Percentiles rank a stretch among this genome's conserved stretches.
Evolutionary conservation across 1,140 invertebrate genomes (phyloP).

Genomic region (Bombus pyrosoma): DNA sequence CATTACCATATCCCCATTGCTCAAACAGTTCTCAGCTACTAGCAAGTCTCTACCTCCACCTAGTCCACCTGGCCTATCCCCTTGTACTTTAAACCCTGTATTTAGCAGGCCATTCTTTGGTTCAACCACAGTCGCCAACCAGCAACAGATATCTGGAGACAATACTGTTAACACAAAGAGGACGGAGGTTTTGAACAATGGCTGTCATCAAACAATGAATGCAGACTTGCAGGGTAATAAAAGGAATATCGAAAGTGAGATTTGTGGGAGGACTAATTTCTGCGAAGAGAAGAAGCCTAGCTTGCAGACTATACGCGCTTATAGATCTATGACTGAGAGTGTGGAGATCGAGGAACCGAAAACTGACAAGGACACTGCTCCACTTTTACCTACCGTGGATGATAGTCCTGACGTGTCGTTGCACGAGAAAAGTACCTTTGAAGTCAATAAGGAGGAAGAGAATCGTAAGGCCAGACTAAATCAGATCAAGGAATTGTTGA

Average conservation of each 20-base stretch:
- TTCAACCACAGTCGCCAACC: neutral
- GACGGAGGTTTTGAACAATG: neutral
- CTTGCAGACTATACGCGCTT: constrained; percentile 35
- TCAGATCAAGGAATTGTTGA: constrained; percentile 87
- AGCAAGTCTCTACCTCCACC: constrained; percentile 76
- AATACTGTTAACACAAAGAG: neutral
- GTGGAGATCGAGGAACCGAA: constrained; percentile 33
- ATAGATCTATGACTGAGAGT: constrained; percentile 42
- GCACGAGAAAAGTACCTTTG: constrained; percentile 36
- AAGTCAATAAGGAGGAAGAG: constrained; percentile 69
- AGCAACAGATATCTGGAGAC: neutral
- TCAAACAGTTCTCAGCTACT: constrained; percentile 78
- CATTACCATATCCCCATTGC: constrained; percentile 76
- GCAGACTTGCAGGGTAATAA: neutral
- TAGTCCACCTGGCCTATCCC: constrained; percentile 76
- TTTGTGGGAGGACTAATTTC: neutral
- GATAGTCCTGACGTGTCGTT: neutral
- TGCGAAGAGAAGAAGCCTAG: neutral
- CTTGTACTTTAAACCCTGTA: constrained; percentile 44
- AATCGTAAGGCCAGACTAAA: constrained; percentile 85
- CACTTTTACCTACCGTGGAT: constrained; percentile 10
- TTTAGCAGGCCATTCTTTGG: constrained; percentile 60
- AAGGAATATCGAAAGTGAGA: neutral
- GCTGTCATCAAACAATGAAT: neutral
- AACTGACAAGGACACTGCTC: constrained; percentile 36